phyloP scores from a whole-genome alignment of 1,140 invertebrate genomes.

The Saxidomus purpurata region DNA sequence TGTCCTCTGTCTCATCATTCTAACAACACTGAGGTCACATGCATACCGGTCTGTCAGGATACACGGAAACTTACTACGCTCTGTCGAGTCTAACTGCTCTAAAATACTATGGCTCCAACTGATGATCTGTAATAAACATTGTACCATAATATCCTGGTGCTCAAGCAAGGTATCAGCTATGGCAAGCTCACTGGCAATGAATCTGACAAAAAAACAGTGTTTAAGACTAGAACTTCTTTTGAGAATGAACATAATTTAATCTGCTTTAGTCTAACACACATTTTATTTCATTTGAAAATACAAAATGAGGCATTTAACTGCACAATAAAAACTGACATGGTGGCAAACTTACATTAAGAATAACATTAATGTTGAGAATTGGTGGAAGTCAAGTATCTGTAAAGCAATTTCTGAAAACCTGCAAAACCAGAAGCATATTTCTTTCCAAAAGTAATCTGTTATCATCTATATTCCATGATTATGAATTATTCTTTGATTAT shows the following conservation, averaged over 20 bases:
- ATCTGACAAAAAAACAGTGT: too few species aligned
- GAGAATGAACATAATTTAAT: too few species aligned
- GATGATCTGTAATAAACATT: conserved; percentile 56
- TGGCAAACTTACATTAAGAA: background rate
- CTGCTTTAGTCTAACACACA: too few species aligned
- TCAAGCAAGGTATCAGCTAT: too few species aligned
- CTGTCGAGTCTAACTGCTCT: conserved; percentile 57
- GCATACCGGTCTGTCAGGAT: conserved; percentile 39
- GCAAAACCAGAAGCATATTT: background rate
- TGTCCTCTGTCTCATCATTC: conserved; percentile 47
- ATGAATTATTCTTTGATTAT: background rate
- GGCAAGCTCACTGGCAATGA: too few species aligned
- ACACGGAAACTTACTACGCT: conserved; percentile 42
- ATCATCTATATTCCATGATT: conserved; percentile 14
- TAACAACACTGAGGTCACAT: conserved; percentile 61
- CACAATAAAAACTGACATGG: background rate
- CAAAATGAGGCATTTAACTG: too few species aligned
- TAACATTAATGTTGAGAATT: background rate
- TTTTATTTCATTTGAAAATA: too few species aligned
- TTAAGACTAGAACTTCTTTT: too few species aligned
- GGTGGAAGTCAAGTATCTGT: too few species aligned
- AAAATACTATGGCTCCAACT: conserved; percentile 67
- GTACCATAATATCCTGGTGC: background rate
- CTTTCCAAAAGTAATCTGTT: conserved; percentile 18
- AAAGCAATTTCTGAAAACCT: too few species aligned